Evolutionary conservation across 2,797 vertebrate genomes (phyloP).

Genomic region (Catharus ustulatus): DNA sequence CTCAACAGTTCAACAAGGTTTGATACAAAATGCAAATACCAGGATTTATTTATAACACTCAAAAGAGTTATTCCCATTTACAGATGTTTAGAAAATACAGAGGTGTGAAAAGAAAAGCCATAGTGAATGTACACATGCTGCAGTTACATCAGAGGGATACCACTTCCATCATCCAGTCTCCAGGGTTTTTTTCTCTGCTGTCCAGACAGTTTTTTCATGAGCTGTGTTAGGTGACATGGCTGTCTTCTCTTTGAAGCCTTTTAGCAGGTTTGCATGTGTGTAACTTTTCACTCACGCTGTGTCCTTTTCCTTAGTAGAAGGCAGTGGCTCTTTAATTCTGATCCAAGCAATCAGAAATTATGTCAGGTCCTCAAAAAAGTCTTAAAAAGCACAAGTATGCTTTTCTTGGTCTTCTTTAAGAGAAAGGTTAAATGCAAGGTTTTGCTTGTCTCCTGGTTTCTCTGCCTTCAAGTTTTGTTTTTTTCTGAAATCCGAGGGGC

Average conservation of each 20-base stretch:
- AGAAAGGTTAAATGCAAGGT: background rate
- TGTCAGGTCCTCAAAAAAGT: background rate
- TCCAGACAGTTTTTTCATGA: background rate
- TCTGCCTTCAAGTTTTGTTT: background rate
- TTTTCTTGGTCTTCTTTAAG: background rate
- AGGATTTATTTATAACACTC: background rate
- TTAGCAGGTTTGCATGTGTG: background rate
- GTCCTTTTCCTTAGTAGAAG: background rate
- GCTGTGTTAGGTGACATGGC: background rate
- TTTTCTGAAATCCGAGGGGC: background rate
- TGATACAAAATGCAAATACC: background rate
- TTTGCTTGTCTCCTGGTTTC: background rate
- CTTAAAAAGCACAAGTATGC: background rate
- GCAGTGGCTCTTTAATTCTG: background rate
- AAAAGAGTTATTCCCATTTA: background rate
- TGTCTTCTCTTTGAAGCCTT: background rate
- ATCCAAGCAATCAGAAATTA: background rate
- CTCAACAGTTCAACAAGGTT: background rate
- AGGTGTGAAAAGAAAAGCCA: background rate
- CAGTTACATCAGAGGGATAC: background rate
- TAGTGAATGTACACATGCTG: background rate
- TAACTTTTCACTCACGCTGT: background rate
- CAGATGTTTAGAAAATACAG: background rate
- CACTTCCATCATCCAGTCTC: accelerated
- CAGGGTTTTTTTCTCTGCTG: background rate